Conservation (phyloP, 1,140 invertebrate genomes). For the Drosophila novamexicana region DNA sequence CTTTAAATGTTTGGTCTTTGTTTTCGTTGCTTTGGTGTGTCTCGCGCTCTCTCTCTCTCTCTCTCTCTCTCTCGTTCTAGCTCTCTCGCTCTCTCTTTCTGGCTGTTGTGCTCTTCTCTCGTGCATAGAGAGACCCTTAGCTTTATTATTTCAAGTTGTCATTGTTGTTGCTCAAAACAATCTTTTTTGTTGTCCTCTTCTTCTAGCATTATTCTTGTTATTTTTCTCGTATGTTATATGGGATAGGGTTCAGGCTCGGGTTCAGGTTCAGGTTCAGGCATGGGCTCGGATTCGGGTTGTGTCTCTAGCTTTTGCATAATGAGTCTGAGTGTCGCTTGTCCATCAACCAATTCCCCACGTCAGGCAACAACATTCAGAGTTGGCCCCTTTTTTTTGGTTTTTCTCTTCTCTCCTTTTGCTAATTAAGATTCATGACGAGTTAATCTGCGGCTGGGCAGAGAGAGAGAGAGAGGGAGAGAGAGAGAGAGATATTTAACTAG, state of each 20-base stretch:
- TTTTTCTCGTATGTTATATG: slow-evolving; percentile 11
- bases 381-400: slow-evolving; percentile 1
- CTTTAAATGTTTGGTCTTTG: slow-evolving; percentile 63
- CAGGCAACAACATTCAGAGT: slow-evolving; percentile 14
- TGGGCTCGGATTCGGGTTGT: background rate
- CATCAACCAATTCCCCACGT: slow-evolving; percentile 43
- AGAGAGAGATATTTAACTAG: slow-evolving; percentile 14
- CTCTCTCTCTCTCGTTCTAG: background rate
- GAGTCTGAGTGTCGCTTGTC: slow-evolving; percentile 45
- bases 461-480: no score
- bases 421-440: slow-evolving; percentile 55
- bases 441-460: slow-evolving; percentile 26
- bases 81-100: background rate
- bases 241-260: slow-evolving; percentile 30
- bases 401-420: slow-evolving; percentile 24
- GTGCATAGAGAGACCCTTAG: slow-evolving; percentile 32
- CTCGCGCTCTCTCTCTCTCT: background rate
- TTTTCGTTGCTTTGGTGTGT: slow-evolving; percentile 24
- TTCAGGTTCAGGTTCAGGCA: background rate
- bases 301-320: slow-evolving; percentile 30
- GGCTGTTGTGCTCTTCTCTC: slow-evolving; percentile 3
- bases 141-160: slow-evolving; percentile 49
- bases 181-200: slow-evolving; percentile 28
- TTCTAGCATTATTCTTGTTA: slow-evolving; percentile 23
- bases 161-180: slow-evolving; percentile 47